Conservation (phyloP, 92 coral and sea anemone species). For the Actinostola sp. region DNA sequence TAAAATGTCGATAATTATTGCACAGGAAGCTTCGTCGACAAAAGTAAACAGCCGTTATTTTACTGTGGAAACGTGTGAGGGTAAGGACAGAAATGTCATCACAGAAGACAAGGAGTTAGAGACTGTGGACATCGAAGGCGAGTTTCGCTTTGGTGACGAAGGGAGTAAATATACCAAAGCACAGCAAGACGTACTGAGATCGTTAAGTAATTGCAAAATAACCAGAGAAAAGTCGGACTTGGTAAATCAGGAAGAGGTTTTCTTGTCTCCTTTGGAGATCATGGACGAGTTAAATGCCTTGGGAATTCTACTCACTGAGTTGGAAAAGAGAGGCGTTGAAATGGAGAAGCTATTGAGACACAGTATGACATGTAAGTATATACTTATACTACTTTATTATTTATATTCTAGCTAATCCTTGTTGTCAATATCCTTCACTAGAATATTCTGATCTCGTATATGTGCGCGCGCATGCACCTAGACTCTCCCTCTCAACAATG, state of each 20-base stretch:
- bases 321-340: slow-evolving; percentile 79
- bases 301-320: slow-evolving; percentile 52
- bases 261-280: slow-evolving; percentile 70
- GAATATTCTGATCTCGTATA: too few species aligned
- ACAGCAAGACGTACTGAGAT: slow-evolving; percentile 69
- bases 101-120: slow-evolving; percentile 57
- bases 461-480: too few species aligned
- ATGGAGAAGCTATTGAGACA: slow-evolving; percentile 72
- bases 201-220: slow-evolving; percentile 56
- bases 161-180: slow-evolving; percentile 63
- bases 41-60: slow-evolving; percentile 84
- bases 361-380: slow-evolving; percentile 76
- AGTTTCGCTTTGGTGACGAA: slow-evolving; percentile 74
- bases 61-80: slow-evolving; percentile 78
- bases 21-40: slow-evolving; percentile 82
- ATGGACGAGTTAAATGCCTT: slow-evolving; percentile 65
- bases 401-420: not conserved
- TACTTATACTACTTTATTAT: not conserved
- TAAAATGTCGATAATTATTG: slow-evolving; percentile 83
- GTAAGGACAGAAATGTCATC: slow-evolving; percentile 51
- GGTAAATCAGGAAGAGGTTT: slow-evolving; percentile 76
- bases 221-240: slow-evolving; percentile 49
- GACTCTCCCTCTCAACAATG: too few species aligned
- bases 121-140: slow-evolving; percentile 82
- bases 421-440: too few species aligned